phyloP scores from a whole-genome alignment of 2,797 vertebrate genomes.

The Oophaga sylvatica region DNA sequence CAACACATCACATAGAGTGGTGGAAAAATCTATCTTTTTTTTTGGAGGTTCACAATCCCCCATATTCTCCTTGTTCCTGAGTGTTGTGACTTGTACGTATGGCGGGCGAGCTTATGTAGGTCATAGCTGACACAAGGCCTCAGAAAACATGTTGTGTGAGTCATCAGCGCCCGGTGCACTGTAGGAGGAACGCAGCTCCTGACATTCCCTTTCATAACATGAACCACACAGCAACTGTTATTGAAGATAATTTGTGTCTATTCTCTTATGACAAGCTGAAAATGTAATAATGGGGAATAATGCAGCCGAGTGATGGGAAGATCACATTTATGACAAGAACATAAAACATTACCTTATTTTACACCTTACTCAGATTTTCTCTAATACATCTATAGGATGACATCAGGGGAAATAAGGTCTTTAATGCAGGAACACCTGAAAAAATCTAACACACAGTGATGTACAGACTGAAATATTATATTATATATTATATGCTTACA shows the following conservation, averaged over 20 bases:
- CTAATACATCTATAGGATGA: neutral
- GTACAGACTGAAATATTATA: neutral
- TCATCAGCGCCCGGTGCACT: constrained; percentile 18
- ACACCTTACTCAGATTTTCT: neutral
- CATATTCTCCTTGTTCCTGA: neutral
- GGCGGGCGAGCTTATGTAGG: constrained; percentile 35
- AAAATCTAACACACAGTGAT: neutral
- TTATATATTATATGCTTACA: neutral
- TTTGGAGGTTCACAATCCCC: neutral
- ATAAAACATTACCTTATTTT: neutral
- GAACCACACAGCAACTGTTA: constrained; percentile 50
- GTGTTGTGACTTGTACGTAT: neutral
- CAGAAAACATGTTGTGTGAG: constrained; percentile 45
- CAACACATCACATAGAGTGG: no score
- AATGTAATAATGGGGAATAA: constrained; percentile 20
- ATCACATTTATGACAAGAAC: neutral
- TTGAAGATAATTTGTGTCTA: constrained; percentile 1
- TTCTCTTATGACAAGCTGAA: constrained; percentile 7
- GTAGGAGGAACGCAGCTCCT: constrained; percentile 37
- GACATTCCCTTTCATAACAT: constrained; percentile 43
- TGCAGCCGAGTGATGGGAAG: neutral
- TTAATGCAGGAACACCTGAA: neutral
- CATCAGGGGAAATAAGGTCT: neutral
- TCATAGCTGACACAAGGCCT: constrained; percentile 41
- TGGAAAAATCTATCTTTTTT: neutral